These are phyloP conservation scores for Saccostrea glomerata DNA, from an alignment of 1,140 invertebrate genomes.

Conservation along the genomic window DNA sequence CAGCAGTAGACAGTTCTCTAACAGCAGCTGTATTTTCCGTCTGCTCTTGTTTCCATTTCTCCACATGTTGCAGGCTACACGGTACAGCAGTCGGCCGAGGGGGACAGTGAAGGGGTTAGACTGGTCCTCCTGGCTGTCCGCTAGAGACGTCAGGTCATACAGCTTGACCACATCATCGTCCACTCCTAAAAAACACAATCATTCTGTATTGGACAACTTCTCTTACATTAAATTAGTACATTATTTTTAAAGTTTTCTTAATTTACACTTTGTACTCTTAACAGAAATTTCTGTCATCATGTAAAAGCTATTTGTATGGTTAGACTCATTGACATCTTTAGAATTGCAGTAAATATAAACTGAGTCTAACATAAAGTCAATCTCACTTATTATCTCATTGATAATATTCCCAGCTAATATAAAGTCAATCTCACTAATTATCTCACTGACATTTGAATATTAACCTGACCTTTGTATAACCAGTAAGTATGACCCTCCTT, in stretches of 20 bases:
- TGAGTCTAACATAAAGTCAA: no score
- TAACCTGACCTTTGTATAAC: conserved; percentile 90
- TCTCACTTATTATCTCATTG: no score
- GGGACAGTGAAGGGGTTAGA: conserved; percentile 95
- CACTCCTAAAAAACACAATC: conserved; percentile 81
- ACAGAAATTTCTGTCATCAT: not conserved
- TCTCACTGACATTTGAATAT: not conserved
- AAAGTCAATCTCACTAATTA: no score
- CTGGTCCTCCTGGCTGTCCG: conserved; percentile 80
- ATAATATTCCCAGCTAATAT: no score
- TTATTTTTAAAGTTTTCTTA: no score
- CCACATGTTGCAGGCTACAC: conserved; percentile 75
- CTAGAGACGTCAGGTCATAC: conserved; percentile 93
- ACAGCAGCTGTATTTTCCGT: conserved; percentile 84
- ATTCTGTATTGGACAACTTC: no score
- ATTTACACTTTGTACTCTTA: no score
- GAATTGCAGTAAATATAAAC: no score
- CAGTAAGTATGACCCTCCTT: conserved; percentile 98
- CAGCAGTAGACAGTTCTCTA: conserved; percentile 90
- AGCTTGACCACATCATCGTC: conserved; percentile 95
- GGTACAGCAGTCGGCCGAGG: conserved; percentile 92
- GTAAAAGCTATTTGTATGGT: not conserved
- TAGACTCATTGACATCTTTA: not conserved
- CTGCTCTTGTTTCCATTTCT: conserved; percentile 80
- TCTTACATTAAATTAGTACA: no score